A percentile compares a stretch with the other conserved stretches of the same genome.
These are phyloP conservation scores for Neolamprologus sp. DNA, from an alignment of 2,113 vertebrate genomes.

Conservation along the genomic window DNA sequence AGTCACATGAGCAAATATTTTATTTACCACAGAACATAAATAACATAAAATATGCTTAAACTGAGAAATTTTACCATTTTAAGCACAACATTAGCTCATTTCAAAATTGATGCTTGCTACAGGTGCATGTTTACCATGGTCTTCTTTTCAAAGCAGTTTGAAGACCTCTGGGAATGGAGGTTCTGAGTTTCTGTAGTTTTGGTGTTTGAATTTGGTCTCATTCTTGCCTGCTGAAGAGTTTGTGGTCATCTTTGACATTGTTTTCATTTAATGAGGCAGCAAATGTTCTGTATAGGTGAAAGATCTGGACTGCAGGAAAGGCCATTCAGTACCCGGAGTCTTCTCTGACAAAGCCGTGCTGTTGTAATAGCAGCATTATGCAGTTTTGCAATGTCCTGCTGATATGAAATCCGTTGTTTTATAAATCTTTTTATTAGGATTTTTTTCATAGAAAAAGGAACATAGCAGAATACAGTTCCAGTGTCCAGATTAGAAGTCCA, in stretches of 20 bases:
- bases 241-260: neutral
- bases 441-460: neutral
- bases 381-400: neutral
- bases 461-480: neutral
- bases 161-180: neutral
- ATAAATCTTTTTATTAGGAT: neutral
- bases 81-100: neutral
- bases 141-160: neutral
- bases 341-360: neutral
- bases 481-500: neutral
- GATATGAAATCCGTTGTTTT: too few species aligned
- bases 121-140: neutral
- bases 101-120: neutral
- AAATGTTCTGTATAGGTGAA: neutral
- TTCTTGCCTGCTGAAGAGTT: neutral
- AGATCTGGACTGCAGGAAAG: neutral
- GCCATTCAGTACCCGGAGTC: neutral
- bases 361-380: neutral
- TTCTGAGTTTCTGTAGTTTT: neutral
- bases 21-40: neutral
- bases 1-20: neutral
- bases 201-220: neutral
- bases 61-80: neutral
- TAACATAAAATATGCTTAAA: fast-evolving
- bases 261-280: neutral